phyloP scores from a whole-genome alignment of 1,140 invertebrate genomes.

The Andricus grossulariae region DNA sequence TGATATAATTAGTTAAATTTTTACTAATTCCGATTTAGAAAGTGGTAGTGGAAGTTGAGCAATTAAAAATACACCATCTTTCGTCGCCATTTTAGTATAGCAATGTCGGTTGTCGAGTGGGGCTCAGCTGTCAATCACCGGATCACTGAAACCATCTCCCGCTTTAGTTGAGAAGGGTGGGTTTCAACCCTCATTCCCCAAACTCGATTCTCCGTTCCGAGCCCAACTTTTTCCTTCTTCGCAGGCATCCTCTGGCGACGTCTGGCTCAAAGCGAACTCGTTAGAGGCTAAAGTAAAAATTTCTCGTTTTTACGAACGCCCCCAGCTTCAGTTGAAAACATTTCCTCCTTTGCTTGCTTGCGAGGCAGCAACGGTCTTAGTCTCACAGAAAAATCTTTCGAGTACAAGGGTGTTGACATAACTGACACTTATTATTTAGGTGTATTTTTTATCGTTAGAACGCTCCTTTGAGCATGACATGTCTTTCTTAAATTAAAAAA shows the following conservation, averaged over 20 bases:
- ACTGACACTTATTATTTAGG: background rate
- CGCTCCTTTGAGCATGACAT: background rate
- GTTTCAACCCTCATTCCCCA: constrained; percentile 52
- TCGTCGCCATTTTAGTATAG: constrained; percentile 65
- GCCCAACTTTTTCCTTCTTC: constrained; percentile 42
- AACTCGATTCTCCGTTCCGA: constrained; percentile 46
- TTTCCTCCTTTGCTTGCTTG: background rate
- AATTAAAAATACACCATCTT: constrained; percentile 70
- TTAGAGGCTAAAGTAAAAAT: constrained; percentile 60
- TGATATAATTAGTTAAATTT: background rate
- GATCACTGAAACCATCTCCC: constrained; percentile 56
- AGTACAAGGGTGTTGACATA: constrained; percentile 1
- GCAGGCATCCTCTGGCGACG: constrained; percentile 39
- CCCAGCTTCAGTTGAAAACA: background rate
- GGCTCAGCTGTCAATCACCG: constrained; percentile 68
- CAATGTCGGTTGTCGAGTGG: constrained; percentile 34
- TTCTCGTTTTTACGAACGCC: constrained; percentile 36
- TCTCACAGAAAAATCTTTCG: background rate
- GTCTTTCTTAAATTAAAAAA: too few species aligned
- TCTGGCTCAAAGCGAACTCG: constrained; percentile 60
- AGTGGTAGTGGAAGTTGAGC: constrained; percentile 33
- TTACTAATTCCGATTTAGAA: background rate
- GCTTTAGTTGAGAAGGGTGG: constrained; percentile 38
- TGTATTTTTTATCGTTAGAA: background rate
- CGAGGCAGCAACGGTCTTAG: background rate